Base-by-base conservation (phyloP, 2,113 vertebrate species). In the Osmerus eperlanus region DNA sequence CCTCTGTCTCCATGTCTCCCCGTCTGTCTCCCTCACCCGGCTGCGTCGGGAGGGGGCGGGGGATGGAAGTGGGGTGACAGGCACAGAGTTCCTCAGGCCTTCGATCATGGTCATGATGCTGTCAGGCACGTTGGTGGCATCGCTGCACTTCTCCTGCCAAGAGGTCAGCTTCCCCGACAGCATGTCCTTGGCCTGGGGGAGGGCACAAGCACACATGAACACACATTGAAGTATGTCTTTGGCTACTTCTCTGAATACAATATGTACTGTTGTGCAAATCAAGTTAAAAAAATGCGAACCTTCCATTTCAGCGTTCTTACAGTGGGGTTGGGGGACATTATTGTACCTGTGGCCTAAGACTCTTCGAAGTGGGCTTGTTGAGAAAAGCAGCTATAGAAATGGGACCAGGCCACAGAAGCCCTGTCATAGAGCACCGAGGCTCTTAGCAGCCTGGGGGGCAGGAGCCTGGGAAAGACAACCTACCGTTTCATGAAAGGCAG, bases 81-180 rank as follows among this genome's bases (percentile, higher is more conserved):
- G 87, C 0, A 93, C 18, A 0, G 93, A 90, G 0, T 88, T 91
- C 75, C 87, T 91, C 65, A 96, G 92, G 12, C 94, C 95, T 16
- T 97, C 95, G 1, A 98, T 96, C 93, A 97, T 94, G n/a, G 90
- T 85, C 71, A 92, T 71, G 52, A 98, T 75, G 1, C 88, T 94
- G 1, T 97, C 94, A 0, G 97, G 96, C 75, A 98, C 95, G 80
- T 93, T 90, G 60, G 94, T 93, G 84, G 94, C 94, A 59, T 97
- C 95, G 0, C 89, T 87, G 21, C 97, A 99, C 74, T 93, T 95
- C 70, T 97, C 95, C 90, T 97, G 94, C 97, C 97, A 99, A 58
- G 73, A 87, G 32, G 89, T 91, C 78, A 98, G 85, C 81, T 96
- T 98, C 67, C 85, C 82, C 59, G 82, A 89, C 6, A 99, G 89